Conservation (phyloP, 2,113 vertebrate genomes). For the Reinhardtius hippoglossoides region DNA sequence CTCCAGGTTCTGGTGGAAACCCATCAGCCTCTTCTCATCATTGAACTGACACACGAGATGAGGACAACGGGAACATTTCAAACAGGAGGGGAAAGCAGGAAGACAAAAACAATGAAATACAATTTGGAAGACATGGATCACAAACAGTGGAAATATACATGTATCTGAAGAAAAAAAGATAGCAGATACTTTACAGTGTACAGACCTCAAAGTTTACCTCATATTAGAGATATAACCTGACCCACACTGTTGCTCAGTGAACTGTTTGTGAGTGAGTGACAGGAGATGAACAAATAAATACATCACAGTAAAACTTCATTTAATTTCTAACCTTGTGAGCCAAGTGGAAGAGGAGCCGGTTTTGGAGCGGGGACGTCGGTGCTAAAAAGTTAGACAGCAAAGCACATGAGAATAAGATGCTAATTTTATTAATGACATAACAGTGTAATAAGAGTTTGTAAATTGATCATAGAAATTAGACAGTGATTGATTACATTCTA, state of each 20-base stretch:
- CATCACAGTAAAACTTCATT: neutral
- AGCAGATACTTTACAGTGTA: too few species aligned
- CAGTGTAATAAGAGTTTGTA: neutral
- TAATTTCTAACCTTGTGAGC: slow-evolving; percentile 91
- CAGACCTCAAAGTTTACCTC: too few species aligned
- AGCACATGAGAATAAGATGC: slow-evolving; percentile 7
- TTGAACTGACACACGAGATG: slow-evolving; percentile 85
- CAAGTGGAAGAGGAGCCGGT: slow-evolving; percentile 96
- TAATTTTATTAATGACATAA: neutral
- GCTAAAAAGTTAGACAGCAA: slow-evolving; percentile 76
- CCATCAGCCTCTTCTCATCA: slow-evolving; percentile 96
- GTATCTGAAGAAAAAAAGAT: neutral
- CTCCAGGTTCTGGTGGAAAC: slow-evolving; percentile 96
- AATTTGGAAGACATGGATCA: neutral
- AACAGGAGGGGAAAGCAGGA: neutral
- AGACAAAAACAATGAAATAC: neutral
- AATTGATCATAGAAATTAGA: neutral
- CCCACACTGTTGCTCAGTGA: too few species aligned
- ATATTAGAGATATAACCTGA: too few species aligned
- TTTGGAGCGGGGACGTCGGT: slow-evolving; percentile 91
- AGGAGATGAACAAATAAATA: slow-evolving; percentile 22
- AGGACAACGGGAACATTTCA: neutral
- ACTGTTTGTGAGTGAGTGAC: neutral
- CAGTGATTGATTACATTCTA: too few species aligned
- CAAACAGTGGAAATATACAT: neutral